These are phyloP conservation scores for Bombus soroeensis DNA, from an alignment of 1,140 invertebrate genomes.

Conservation along the genomic window DNA sequence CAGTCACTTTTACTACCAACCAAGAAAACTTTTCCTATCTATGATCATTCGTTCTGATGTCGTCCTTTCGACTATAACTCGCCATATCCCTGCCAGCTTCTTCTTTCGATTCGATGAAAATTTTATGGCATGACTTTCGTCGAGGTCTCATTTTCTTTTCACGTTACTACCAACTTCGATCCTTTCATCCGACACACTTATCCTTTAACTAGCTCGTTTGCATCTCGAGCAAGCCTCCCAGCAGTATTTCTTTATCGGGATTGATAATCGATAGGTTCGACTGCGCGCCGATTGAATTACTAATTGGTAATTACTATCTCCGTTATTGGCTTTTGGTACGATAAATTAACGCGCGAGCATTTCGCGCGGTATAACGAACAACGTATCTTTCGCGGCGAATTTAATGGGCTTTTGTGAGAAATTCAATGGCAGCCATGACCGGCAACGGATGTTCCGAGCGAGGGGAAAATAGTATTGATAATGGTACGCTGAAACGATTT, in stretches of 20 bases:
- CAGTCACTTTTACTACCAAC: constrained; percentile 45
- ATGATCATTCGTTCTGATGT: constrained; percentile 25
- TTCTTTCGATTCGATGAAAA: constrained; percentile 35
- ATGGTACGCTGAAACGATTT: neutral
- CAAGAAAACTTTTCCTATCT: constrained; percentile 57
- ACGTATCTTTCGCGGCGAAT: neutral
- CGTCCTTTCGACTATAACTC: constrained; percentile 27
- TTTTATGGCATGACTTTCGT: neutral
- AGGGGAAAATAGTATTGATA: neutral
- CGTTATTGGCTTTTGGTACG: neutral
- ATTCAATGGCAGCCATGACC: neutral
- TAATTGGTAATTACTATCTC: constrained; percentile 22
- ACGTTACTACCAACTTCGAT: neutral
- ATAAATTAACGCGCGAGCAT: neutral
- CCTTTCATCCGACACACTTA: neutral
- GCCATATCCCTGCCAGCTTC: constrained; percentile 3
- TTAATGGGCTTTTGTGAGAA: neutral
- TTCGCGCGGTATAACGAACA: neutral
- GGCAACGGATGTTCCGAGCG: neutral
- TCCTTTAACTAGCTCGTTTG: neutral
- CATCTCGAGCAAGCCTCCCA: neutral
- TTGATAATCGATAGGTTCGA: neutral
- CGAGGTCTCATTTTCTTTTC: no score
- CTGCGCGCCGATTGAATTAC: neutral
- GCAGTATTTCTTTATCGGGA: neutral